phyloP scores from a whole-genome alignment of 2,888 invertebrate species.

The Caenorhabditis uteleia region DNA sequence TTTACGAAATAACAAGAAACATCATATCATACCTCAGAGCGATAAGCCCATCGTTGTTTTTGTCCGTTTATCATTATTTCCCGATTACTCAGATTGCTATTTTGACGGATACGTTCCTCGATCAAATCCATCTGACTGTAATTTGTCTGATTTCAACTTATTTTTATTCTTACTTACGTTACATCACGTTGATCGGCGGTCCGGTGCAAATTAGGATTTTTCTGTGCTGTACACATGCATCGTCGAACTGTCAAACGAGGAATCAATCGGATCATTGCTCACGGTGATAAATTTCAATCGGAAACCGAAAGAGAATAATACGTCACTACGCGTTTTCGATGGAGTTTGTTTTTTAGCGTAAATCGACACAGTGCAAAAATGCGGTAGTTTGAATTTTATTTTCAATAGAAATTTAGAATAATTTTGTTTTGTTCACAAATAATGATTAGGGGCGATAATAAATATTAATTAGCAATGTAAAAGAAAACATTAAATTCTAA shows the following conservation, averaged over 20 bases:
- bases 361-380: constrained; percentile 9
- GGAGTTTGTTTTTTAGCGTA: constrained; percentile 23
- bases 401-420: constrained; percentile 11
- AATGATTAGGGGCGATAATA: too few relatives aligned
- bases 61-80: constrained; percentile 54
- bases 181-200: constrained; percentile 44
- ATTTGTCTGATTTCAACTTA: too few relatives aligned
- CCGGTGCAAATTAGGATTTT: constrained; percentile 46
- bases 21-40: constrained; percentile 52
- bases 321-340: too few relatives aligned
- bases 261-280: too few relatives aligned
- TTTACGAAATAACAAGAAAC: background rate
- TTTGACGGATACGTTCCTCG: constrained; percentile 48
- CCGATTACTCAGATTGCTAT: constrained; percentile 22
- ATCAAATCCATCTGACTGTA: constrained; percentile 56
- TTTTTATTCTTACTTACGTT: constrained; percentile 30
- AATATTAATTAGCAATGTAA: too few relatives aligned
- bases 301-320: too few relatives aligned
- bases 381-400: too few relatives aligned
- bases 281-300: too few relatives aligned
- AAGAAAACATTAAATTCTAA: constrained; percentile 3
- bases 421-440: constrained; percentile 10
- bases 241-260: too few relatives aligned
- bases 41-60: constrained; percentile 57
- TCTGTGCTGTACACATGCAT: too few relatives aligned